Evolutionary conservation across 2,888 invertebrate genomes (phyloP).

Genomic region (Ceraclea dissimilis): DNA sequence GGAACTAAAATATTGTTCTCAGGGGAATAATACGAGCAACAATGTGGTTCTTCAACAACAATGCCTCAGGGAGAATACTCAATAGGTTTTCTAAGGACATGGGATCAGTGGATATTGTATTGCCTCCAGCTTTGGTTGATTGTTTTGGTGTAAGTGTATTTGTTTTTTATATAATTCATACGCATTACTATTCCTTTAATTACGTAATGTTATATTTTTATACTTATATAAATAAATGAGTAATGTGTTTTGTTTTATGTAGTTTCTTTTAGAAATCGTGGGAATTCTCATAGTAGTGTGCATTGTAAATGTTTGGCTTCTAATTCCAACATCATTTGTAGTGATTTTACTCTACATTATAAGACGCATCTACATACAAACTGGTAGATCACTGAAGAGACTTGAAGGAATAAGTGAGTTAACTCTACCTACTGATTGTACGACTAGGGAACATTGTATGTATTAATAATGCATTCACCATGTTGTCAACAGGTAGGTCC

Average conservation of each 20-base stretch:
- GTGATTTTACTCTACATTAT: slow-evolving; percentile 57
- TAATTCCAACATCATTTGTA: slow-evolving; percentile 58
- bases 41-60: slow-evolving; percentile 73
- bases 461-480: too few species aligned
- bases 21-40: slow-evolving; percentile 61
- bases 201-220: too few species aligned
- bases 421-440: too few species aligned
- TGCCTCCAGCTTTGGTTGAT: slow-evolving; percentile 47
- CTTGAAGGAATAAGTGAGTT: slow-evolving; percentile 62
- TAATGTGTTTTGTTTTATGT: too few species aligned
- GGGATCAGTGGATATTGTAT: slow-evolving; percentile 48
- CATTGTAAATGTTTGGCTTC: slow-evolving; percentile 61
- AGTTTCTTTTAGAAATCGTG: slow-evolving; percentile 52
- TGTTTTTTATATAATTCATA: slow-evolving; percentile 52
- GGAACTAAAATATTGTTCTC: slow-evolving; percentile 1
- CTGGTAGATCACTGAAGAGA: slow-evolving; percentile 67
- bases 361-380: slow-evolving; percentile 61
- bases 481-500: slow-evolving; percentile 55
- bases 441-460: too few species aligned
- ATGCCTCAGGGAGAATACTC: slow-evolving; percentile 55
- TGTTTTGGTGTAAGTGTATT: slow-evolving; percentile 46
- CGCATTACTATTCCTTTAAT: too few species aligned
- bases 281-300: slow-evolving; percentile 68
- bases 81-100: slow-evolving; percentile 64
- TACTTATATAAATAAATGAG: too few species aligned